Conservation (phyloP, 1,140 invertebrate species). For the Adoxophyes honmai region DNA sequence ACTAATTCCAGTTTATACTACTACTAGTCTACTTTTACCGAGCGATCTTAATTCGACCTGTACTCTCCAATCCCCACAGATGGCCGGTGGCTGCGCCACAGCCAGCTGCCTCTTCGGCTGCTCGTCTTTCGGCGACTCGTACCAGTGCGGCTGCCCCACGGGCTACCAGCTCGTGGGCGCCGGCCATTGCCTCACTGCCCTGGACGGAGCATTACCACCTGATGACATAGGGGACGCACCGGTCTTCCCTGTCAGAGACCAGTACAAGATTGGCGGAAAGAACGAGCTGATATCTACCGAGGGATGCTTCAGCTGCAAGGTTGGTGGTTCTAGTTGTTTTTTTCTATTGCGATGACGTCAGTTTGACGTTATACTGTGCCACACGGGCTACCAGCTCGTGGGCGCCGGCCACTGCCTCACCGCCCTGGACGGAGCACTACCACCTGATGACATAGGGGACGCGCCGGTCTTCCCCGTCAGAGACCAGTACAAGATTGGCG, state of each 20-base stretch:
- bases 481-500: conserved; percentile 58
- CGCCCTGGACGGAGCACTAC: conserved; percentile 83
- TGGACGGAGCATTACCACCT: conserved; percentile 80
- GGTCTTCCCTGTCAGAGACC: conserved; percentile 79
- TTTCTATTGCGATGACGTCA: no score
- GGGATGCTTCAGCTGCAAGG: conserved; percentile 94
- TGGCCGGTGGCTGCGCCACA: conserved; percentile 82
- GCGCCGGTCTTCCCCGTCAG: conserved; percentile 82
- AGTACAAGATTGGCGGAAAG: conserved; percentile 65
- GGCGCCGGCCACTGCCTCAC: conserved; percentile 89
- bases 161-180: conserved; percentile 88
- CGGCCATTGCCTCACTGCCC: conserved; percentile 89
- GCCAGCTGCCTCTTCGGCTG: conserved; percentile 90
- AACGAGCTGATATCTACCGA: conserved; percentile 90
- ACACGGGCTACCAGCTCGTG: conserved; percentile 87
- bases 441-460: conserved; percentile 82
- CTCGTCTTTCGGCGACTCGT: conserved; percentile 79
- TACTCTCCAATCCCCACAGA: conserved; percentile 53
- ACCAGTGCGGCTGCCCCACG: conserved; percentile 87
- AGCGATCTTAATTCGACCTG: no score
- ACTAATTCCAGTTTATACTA: no score
- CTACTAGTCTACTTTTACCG: no score
- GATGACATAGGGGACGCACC: conserved; percentile 84
- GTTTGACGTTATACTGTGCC: no score
- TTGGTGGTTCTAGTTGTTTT: no score